A percentile compares a stretch with the other conserved stretches of the same genome.
Evolutionary conservation across 2,113 vertebrate species (phyloP).

Genomic region (Propithecus coquereli): DNA sequence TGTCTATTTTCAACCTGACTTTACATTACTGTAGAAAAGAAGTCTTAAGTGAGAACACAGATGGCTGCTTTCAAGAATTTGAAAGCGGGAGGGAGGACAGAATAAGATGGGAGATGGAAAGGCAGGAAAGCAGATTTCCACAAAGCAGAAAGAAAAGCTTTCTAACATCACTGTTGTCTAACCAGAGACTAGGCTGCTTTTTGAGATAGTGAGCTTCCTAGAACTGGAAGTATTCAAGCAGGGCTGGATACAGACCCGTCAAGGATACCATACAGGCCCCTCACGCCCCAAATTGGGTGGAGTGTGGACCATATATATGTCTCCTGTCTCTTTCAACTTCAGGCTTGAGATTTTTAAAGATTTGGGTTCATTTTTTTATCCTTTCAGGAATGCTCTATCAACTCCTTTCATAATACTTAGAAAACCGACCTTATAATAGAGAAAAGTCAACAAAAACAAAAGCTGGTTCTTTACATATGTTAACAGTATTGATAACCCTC

Average conservation of each 20-base stretch:
- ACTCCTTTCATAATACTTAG: background rate
- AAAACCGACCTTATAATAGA: background rate
- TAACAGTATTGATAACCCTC: background rate
- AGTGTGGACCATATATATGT: background rate
- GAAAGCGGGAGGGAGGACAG: background rate
- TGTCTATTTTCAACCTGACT: conserved; percentile 17
- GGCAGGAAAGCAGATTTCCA: background rate
- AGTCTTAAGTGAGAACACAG: background rate
- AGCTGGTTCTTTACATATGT: background rate
- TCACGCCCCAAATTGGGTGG: background rate
- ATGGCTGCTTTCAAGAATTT: background rate
- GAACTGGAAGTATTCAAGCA: background rate
- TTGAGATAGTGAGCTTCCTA: background rate
- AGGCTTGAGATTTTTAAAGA: conserved; percentile 16
- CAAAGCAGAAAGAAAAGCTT: background rate
- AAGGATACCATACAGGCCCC: background rate
- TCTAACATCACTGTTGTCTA: background rate
- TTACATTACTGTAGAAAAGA: conserved; percentile 29
- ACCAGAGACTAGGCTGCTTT: background rate
- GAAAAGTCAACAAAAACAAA: background rate
- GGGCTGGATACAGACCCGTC: background rate
- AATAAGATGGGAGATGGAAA: background rate
- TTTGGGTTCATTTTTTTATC: background rate
- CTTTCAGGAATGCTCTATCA: background rate
- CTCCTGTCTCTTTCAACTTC: background rate